Conservation (phyloP, 2,888 invertebrate species). For the Microplitis manilae region DNA sequence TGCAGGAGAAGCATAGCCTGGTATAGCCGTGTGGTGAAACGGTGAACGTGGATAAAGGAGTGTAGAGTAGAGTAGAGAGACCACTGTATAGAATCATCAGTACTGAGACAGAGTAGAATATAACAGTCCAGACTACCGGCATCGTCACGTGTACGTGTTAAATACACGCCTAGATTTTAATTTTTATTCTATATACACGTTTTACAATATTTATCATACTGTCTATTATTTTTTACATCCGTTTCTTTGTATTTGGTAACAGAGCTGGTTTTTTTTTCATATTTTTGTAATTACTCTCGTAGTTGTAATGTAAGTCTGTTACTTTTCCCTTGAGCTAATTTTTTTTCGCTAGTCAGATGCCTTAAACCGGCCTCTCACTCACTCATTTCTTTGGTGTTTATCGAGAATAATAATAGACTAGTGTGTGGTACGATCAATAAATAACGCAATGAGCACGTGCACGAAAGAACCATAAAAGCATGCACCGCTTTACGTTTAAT, state of each 20-base stretch:
- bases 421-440: conserved; percentile 48
- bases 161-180: conserved; percentile 20
- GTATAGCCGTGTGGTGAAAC: conserved; percentile 43
- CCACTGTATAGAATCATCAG: neutral
- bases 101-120: conserved; percentile 54
- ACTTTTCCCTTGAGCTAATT: conserved; percentile 1
- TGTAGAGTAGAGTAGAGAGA: conserved; percentile 16
- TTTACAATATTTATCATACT: neutral
- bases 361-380: neutral
- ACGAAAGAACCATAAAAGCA: conserved; percentile 5
- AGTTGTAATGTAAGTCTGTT: conserved; percentile 23
- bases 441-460: conserved; percentile 45
- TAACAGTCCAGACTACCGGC: conserved; percentile 65
- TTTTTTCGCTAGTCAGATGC: neutral
- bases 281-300: conserved; percentile 5
- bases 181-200: conserved; percentile 27
- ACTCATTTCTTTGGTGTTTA: conserved; percentile 39
- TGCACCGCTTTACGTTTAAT: conserved; percentile 1
- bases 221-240: conserved; percentile 24
- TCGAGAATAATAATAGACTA: conserved; percentile 50
- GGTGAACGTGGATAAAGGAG: conserved; percentile 34
- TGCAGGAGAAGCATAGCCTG: conserved; percentile 62
- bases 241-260: conserved; percentile 11
- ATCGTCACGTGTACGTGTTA: conserved; percentile 36
- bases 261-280: conserved; percentile 27